A percentile compares a stretch with the other conserved stretches of the same genome.
Evolutionary conservation across 2,888 invertebrate species (phyloP).

Genomic region (Cyaniris semiargus): DNA sequence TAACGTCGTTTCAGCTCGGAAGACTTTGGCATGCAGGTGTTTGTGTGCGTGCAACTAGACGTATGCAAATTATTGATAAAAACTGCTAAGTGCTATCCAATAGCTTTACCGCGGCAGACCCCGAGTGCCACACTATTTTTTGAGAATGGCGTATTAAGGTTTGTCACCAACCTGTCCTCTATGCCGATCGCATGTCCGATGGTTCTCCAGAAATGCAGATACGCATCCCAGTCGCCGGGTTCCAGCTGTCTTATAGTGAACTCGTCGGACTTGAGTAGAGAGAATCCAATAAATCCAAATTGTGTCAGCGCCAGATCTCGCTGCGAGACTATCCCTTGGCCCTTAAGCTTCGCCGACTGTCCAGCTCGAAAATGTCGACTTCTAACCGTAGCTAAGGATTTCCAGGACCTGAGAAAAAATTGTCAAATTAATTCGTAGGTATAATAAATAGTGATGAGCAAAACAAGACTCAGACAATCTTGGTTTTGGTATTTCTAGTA

Average conservation of each 20-base stretch:
- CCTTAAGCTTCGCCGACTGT: constrained; percentile 63
- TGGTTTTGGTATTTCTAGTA: too few species aligned
- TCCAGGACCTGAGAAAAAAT: constrained; percentile 80
- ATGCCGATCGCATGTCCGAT: constrained; percentile 91
- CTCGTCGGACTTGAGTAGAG: constrained; percentile 81
- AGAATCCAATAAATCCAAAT: constrained; percentile 91
- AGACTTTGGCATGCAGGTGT: too few species aligned
- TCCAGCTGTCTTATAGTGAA: constrained; percentile 83
- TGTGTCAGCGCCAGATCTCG: constrained; percentile 92
- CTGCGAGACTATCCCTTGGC: constrained; percentile 84
- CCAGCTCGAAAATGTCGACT: constrained; percentile 84
- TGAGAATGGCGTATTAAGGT: not conserved
- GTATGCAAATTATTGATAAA: not conserved
- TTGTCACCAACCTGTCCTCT: constrained; percentile 83
- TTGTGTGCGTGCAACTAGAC: too few species aligned
- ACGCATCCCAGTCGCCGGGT: constrained; percentile 85
- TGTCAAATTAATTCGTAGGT: not conserved
- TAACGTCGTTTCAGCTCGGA: too few species aligned
- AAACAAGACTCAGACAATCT: too few species aligned
- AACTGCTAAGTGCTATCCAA: too few species aligned
- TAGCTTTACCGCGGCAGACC: too few species aligned
- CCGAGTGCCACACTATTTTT: too few species aligned
- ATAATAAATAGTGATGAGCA: too few species aligned
- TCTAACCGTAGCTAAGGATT: constrained; percentile 84
- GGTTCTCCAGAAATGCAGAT: constrained; percentile 91